These are phyloP conservation scores for Prinia subflava DNA, from an alignment of 2,113 vertebrate species.

Conservation along the genomic window DNA sequence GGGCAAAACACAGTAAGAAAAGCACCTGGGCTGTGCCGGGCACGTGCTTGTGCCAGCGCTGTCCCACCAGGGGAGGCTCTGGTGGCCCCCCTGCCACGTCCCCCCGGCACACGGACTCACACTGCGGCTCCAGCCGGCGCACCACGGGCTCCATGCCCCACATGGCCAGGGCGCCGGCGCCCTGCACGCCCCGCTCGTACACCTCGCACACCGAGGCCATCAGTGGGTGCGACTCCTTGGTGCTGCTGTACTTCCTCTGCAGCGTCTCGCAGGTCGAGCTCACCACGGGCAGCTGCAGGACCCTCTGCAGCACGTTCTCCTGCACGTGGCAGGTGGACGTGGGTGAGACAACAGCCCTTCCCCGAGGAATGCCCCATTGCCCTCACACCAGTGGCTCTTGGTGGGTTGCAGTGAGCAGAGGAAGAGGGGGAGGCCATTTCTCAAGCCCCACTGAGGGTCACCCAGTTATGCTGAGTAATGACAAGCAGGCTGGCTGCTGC, in stretches of 20 bases:
- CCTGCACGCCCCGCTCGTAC: constrained; percentile 74
- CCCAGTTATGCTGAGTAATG: rapidly evolving
- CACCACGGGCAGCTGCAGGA: constrained; percentile 76
- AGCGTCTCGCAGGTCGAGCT: constrained; percentile 70
- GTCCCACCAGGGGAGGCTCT: neutral
- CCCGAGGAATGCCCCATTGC: rapidly evolving
- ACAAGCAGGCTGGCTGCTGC: neutral
- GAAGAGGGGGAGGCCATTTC: neutral
- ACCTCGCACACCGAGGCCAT: constrained; percentile 71
- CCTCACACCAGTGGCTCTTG: rapidly evolving
- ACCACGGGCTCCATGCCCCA: constrained; percentile 77
- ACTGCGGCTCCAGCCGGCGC: constrained; percentile 75
- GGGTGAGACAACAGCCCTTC: neutral
- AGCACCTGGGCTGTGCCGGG: neutral
- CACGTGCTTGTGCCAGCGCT: rapidly evolving
- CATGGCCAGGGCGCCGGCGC: constrained; percentile 66
- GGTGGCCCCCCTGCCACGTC: rapidly evolving
- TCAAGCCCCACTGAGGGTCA: neutral
- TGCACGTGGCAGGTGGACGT: neutral
- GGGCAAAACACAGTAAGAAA: neutral
- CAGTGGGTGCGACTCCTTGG: constrained; percentile 77
- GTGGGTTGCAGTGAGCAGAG: neutral
- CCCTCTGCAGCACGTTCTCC: constrained; percentile 73
- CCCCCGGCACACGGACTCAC: constrained; percentile 35
- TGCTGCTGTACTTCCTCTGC: constrained; percentile 73